These are phyloP conservation scores for Tetropium fuscum DNA, from an alignment of 2,888 invertebrate genomes.

Conservation along the genomic window DNA sequence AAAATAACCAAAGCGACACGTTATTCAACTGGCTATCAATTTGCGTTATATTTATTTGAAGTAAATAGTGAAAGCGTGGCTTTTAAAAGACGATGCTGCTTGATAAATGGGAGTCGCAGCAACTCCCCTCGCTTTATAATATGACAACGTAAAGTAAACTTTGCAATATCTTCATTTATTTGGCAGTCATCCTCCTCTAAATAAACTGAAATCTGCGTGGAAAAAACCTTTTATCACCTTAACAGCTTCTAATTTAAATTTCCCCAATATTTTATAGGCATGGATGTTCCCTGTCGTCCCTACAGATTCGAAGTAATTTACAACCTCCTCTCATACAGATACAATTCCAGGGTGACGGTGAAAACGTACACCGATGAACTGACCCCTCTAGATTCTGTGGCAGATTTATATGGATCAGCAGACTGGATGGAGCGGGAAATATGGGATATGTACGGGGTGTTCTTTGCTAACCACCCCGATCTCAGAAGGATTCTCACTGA, in stretches of 20 bases:
- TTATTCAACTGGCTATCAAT: too few relatives aligned
- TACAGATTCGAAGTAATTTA: slow-evolving; percentile 95
- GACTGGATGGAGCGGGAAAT: slow-evolving; percentile 97
- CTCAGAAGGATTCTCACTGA: slow-evolving; percentile 96
- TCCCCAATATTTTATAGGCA: slow-evolving; percentile 4
- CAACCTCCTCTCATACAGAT: slow-evolving; percentile 90
- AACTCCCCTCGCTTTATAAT: too few relatives aligned
- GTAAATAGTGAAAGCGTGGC: too few relatives aligned
- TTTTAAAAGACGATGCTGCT: too few relatives aligned
- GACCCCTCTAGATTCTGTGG: slow-evolving; percentile 88
- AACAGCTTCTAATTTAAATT: too few relatives aligned
- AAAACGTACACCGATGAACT: slow-evolving; percentile 99
- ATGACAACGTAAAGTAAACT: too few relatives aligned
- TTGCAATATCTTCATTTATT: too few relatives aligned
- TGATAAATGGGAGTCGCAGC: too few relatives aligned
- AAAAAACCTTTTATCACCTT: not conserved
- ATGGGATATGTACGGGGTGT: slow-evolving; percentile 99
- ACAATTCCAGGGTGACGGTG: slow-evolving; percentile 91
- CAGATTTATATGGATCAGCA: slow-evolving; percentile 85
- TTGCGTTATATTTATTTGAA: too few relatives aligned
- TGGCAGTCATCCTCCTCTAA: too few relatives aligned
- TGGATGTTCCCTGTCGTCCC: slow-evolving; percentile 80
- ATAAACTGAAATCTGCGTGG: too few relatives aligned
- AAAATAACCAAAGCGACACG: too few relatives aligned
- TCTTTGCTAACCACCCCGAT: slow-evolving; percentile 98